Evolutionary conservation across 2,113 vertebrate species (phyloP).

Genomic region (Pyxicephalus adspersus): DNA sequence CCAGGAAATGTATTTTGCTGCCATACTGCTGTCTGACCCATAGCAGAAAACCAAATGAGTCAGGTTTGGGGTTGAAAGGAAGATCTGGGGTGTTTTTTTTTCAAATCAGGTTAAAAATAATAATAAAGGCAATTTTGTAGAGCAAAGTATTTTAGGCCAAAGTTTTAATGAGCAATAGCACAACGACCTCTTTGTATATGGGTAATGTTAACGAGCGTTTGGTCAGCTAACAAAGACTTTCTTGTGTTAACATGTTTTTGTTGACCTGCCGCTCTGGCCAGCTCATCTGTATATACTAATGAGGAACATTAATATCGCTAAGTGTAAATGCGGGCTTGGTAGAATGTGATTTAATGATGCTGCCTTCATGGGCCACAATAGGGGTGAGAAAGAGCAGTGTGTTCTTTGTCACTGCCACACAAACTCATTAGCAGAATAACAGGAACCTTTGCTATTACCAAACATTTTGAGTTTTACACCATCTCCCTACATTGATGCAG

Average conservation of each 20-base stretch:
- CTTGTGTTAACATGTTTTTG: conserved; percentile 28
- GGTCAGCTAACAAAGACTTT: conserved; percentile 34
- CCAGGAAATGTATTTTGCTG: neutral
- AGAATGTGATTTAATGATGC: conserved; percentile 41
- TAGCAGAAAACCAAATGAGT: neutral
- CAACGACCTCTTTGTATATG: conserved; percentile 36
- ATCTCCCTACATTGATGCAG: no score
- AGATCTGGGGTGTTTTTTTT: conserved; percentile 10
- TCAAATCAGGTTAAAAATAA: conserved; percentile 14
- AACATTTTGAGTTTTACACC: conserved; percentile 1
- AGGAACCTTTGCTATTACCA: neutral
- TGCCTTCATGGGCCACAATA: neutral
- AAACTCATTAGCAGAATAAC: conserved; percentile 25
- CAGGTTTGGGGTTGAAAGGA: neutral
- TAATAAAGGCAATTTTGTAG: conserved; percentile 36
- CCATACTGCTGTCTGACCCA: neutral
- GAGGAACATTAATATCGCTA: conserved; percentile 20
- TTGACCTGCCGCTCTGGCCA: conserved; percentile 24
- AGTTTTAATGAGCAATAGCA: conserved; percentile 45
- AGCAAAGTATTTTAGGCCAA: conserved; percentile 4
- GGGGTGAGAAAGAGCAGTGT: conserved; percentile 14
- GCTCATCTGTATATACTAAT: conserved; percentile 30
- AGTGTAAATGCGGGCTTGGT: conserved; percentile 19
- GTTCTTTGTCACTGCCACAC: neutral
- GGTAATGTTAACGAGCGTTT: conserved; percentile 38